Percentiles rank a stretch among this genome's conserved stretches.
phyloP scores from a whole-genome alignment of 1,140 invertebrate species.

The Pomacea maculata region DNA sequence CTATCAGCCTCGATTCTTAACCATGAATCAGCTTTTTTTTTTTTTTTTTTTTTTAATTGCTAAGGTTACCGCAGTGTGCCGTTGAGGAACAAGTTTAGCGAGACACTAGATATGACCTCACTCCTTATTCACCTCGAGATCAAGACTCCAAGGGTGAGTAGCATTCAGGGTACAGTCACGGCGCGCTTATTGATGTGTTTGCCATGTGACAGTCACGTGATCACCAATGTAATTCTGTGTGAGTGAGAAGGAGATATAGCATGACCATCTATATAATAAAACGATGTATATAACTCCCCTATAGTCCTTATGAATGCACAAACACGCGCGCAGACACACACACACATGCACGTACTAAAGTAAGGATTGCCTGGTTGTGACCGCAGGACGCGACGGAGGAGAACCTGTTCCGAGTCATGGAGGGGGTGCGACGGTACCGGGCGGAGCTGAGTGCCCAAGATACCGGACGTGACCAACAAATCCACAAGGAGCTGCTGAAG shows the following conservation, averaged over 20 bases:
- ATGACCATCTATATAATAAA: too few relatives aligned
- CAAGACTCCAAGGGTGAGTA: conserved; percentile 61
- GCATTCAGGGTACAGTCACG: too few relatives aligned
- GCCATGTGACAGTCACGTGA: too few relatives aligned
- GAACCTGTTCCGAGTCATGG: conserved; percentile 32
- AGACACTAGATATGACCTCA: conserved; percentile 90
- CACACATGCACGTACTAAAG: not conserved
- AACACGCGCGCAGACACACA: not conserved
- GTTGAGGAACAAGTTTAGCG: conserved; percentile 87
- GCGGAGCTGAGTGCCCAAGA: conserved; percentile 18
- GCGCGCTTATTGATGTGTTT: too few relatives aligned
- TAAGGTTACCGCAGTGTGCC: conserved; percentile 89
- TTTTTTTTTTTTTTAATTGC: not conserved
- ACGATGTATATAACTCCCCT: too few relatives aligned
- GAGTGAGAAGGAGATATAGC: too few relatives aligned
- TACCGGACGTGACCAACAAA: conserved; percentile 5
- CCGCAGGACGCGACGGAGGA: conserved; percentile 31
- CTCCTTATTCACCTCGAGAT: conserved; percentile 84
- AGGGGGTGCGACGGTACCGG: conserved; percentile 24
- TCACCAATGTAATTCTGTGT: too few relatives aligned
- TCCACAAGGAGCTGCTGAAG: conserved; percentile 20
- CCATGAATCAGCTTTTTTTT: too few relatives aligned
- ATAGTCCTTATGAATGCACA: too few relatives aligned
- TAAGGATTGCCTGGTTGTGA: not conserved
- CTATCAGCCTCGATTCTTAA: too few relatives aligned